Evolutionary conservation across 2,113 vertebrate genomes (phyloP), one percentile per base, ranked within the genome.

Genomic region (Phylloscopus trochiloides): DNA sequence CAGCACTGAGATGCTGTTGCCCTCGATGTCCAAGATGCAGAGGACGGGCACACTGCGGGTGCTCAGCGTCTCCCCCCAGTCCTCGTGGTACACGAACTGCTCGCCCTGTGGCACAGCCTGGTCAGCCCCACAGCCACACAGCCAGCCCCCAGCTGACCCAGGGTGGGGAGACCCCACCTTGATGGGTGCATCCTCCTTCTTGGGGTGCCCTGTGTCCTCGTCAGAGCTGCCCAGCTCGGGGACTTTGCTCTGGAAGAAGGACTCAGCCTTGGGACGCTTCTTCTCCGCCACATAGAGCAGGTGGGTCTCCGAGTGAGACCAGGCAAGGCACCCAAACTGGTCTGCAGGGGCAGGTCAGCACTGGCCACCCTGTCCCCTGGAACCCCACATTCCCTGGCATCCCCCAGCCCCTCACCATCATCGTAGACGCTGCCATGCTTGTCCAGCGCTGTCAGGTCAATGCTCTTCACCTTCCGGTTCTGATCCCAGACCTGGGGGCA

Each of bases 301-400:
- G 88, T 99, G 99, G 22, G 99, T 99, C 97, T 99, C 99, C 7
- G 99, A 99, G 96, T 99, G 99, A 2, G 99, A 99, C 99, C 99
- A 99, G 83, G 99, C 98, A 96, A 99, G 96, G 97, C 98, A 99
- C 82, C 99, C 99, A 97, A 99, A 99, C 87, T 99, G 99, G 54
- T 99, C 99, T 99, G 88, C 22, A 42, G 68, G 74, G 45, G 58
- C 4, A 63, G 31, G 84, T 96, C 58, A 47, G 67, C 74, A 57
- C 9, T 0, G 0, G 32, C 21, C 17, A 55, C 24, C 8, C 6
- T 0, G 2, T 48, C 6, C 58, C 29, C 25, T 8, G 10, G 15
- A 31, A 25, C 8, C 26, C 29, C 43, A 25, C 5, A 7, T 18
- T 32, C 42, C 58, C 38, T 6, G 1, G 63, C 38, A 28, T n/a